Percentiles rank a stretch among this genome's conserved stretches.
Conservation (phyloP, 2,113 vertebrate species). For the Rhipidura dahli region DNA sequence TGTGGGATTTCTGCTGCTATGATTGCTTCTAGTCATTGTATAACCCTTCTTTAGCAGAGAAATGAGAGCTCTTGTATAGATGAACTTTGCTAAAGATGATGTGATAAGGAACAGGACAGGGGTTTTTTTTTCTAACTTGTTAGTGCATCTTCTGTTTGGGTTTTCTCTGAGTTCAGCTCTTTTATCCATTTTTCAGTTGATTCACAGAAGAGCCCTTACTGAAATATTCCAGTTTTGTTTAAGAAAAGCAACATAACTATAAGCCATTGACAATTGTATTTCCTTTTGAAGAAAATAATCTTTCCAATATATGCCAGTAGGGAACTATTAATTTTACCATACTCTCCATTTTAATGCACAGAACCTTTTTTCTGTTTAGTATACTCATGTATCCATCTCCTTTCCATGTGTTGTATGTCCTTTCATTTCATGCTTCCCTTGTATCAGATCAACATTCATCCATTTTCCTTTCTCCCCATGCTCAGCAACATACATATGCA, state of each 20-base stretch:
- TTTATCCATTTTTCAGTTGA: slow-evolving; percentile 7
- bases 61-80: slow-evolving; percentile 3
- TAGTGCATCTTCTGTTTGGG: background rate
- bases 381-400: background rate
- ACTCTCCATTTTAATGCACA: background rate
- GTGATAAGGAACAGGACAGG: slow-evolving; percentile 7
- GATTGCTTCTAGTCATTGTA: slow-evolving; percentile 12
- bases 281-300: background rate
- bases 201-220: background rate
- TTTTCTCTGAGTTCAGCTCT: background rate
- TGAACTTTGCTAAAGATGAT: slow-evolving; percentile 38
- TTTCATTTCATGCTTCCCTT: slow-evolving; percentile 13
- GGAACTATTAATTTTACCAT: background rate
- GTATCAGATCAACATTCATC: slow-evolving; percentile 15
- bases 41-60: background rate
- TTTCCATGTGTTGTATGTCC: background rate
- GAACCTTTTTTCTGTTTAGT: background rate
- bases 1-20: background rate
- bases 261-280: background rate
- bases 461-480: background rate
- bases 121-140: background rate
- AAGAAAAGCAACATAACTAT: background rate
- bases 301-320: background rate
- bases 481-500: background rate
- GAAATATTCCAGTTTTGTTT: background rate